Percentiles rank a stretch among this genome's conserved stretches.
Conservation (phyloP, 2,888 invertebrate species). For the Dione vanillae region DNA sequence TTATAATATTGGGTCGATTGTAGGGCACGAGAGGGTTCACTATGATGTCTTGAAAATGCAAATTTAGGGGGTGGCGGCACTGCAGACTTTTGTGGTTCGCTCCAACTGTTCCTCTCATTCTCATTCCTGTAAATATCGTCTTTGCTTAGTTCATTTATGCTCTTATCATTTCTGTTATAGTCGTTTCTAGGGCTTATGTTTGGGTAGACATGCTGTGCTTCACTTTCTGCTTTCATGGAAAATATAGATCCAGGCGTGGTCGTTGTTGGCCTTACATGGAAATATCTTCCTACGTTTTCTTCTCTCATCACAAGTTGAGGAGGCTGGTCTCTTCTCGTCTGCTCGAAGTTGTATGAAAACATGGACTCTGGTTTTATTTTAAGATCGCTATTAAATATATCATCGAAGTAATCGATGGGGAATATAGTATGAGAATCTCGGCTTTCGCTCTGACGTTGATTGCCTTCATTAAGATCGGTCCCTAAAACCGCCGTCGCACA, state of each 20-base stretch:
- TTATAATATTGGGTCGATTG: background rate
- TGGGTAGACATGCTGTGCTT: slow-evolving; percentile 30
- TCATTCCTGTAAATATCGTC: slow-evolving; percentile 1
- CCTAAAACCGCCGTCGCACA: slow-evolving; percentile 51
- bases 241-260: slow-evolving; percentile 52
- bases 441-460: background rate
- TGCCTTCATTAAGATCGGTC: slow-evolving; percentile 35
- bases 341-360: slow-evolving; percentile 58
- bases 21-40: background rate
- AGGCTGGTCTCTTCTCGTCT: slow-evolving; percentile 55
- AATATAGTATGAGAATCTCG: slow-evolving; percentile 12
- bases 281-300: slow-evolving; percentile 58
- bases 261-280: slow-evolving; percentile 50
- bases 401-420: slow-evolving; percentile 49
- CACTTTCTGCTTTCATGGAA: slow-evolving; percentile 37
- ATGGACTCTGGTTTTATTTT: slow-evolving; percentile 51
- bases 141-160: background rate
- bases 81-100: background rate
- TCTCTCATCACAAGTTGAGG: slow-evolving; percentile 58
- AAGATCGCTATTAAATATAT: slow-evolving; percentile 46
- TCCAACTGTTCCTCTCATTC: slow-evolving; percentile 4
- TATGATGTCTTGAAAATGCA: slow-evolving; percentile 24
- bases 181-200: background rate
- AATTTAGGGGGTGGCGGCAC: slow-evolving; percentile 32
- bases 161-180: background rate